These are phyloP conservation scores for Himalopsyche kuldschensis DNA, from an alignment of 2,888 invertebrate genomes.

Conservation along the genomic window DNA sequence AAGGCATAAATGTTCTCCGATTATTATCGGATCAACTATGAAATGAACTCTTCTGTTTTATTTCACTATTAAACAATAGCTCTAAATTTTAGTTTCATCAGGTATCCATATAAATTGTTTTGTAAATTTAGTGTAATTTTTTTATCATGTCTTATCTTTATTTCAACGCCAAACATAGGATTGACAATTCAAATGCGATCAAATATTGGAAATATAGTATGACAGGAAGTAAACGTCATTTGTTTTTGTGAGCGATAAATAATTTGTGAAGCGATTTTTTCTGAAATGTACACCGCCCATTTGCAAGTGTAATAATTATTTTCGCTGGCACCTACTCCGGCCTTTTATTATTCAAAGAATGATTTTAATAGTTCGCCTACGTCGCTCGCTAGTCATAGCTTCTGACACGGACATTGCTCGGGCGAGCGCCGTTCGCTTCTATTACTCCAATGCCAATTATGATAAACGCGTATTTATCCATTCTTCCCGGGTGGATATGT, in stretches of 20 bases:
- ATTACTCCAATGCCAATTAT: not conserved
- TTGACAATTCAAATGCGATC: not conserved
- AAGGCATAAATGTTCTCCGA: no score
- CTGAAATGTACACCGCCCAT: not conserved
- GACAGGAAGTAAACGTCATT: not conserved
- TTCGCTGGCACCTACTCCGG: not conserved
- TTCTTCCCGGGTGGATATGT: not conserved
- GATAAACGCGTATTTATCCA: not conserved
- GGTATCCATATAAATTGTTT: no score
- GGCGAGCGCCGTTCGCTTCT: not conserved
- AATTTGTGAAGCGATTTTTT: not conserved
- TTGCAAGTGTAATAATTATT: not conserved
- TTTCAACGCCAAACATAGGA: no score
- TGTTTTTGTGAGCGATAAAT: not conserved
- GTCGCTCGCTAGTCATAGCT: not conserved
- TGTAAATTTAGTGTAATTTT: no score
- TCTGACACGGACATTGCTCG: not conserved
- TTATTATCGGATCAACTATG: no score
- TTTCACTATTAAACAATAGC: no score
- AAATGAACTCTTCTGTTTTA: no score
- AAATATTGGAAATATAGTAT: not conserved
- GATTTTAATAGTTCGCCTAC: not conserved
- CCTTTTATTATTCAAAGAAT: not conserved
- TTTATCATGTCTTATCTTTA: no score
- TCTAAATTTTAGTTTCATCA: no score